Percentiles rank a stretch among this genome's conserved stretches.
These are phyloP conservation scores for Zaprionus tsacasi DNA, from an alignment of 1,140 invertebrate species.

Conservation along the genomic window DNA sequence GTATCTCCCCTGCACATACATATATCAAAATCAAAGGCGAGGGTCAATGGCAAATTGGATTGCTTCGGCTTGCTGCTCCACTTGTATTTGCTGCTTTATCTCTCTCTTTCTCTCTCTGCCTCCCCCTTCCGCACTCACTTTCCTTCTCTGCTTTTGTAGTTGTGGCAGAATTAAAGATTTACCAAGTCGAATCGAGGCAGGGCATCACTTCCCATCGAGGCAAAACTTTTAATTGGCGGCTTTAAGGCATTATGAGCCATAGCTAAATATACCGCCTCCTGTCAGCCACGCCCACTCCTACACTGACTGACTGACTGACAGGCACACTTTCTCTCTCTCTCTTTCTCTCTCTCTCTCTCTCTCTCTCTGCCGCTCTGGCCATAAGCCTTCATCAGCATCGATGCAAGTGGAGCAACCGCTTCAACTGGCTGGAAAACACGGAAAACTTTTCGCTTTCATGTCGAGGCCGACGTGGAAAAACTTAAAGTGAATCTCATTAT, in stretches of 20 bases:
- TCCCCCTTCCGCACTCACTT: not conserved
- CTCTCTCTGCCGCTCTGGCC: not conserved
- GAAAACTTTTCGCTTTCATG: constrained; percentile 76
- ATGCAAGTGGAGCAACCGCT: constrained; percentile 60
- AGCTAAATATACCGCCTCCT: constrained; percentile 33
- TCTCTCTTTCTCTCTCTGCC: not conserved
- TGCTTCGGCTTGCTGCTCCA: constrained; percentile 29
- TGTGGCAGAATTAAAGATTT: constrained; percentile 65
- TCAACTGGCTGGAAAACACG: constrained; percentile 33
- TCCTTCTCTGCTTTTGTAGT: not conserved
- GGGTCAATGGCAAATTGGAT: constrained; percentile 74
- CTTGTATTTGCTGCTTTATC: not conserved
- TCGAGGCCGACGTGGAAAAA: constrained; percentile 40
- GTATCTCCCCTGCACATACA: not conserved
- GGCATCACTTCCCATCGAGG: constrained; percentile 13
- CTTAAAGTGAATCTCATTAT: constrained; percentile 76
- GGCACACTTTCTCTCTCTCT: not conserved
- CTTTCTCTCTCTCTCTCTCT: too few relatives aligned
- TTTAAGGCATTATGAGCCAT: constrained; percentile 70
- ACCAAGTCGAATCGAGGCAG: constrained; percentile 43
- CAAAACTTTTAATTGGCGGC: constrained; percentile 78
- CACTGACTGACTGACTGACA: not conserved
- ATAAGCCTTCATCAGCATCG: constrained; percentile 66
- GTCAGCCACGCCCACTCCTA: not conserved
- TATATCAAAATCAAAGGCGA: constrained; percentile 57